Evolutionary conservation across 1,140 invertebrate genomes (phyloP).

Genomic region (Steinernema khuongi): DNA sequence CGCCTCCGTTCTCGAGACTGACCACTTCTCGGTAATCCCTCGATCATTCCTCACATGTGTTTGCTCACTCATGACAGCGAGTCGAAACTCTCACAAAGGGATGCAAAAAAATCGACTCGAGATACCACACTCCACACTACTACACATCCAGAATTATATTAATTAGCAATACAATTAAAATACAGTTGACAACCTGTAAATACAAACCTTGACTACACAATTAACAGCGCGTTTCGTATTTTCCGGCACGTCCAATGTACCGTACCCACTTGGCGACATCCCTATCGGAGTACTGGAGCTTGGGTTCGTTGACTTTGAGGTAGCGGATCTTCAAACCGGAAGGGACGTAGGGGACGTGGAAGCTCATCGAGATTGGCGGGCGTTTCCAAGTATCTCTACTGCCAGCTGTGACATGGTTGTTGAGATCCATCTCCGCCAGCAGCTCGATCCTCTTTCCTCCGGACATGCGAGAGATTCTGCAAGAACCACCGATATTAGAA

Average conservation of each 20-base stretch:
- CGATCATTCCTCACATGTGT: not conserved
- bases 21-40: not conserved
- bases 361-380: constrained; percentile 98
- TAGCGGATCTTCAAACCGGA: constrained; percentile 96
- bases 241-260: constrained; percentile 92
- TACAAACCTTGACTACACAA: too few relatives aligned
- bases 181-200: too few relatives aligned
- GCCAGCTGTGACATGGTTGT: constrained; percentile 79
- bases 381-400: constrained; percentile 73
- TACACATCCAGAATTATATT: too few relatives aligned
- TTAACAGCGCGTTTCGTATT: constrained; percentile 94
- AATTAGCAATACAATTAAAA: too few relatives aligned
- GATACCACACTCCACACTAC: too few relatives aligned
- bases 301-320: constrained; percentile 95
- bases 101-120: too few relatives aligned
- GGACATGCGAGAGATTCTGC: constrained; percentile 91
- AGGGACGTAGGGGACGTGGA: constrained; percentile 87
- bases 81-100: too few relatives aligned
- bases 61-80: not conserved
- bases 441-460: constrained; percentile 98
- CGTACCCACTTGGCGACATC: constrained; percentile 99
- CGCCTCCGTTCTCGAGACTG: not conserved
- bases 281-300: constrained; percentile 96
- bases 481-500: constrained; percentile 36
- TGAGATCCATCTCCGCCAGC: constrained; percentile 91